phyloP scores from a whole-genome alignment of 2,888 invertebrate species.

The Nemoura dubitans region DNA sequence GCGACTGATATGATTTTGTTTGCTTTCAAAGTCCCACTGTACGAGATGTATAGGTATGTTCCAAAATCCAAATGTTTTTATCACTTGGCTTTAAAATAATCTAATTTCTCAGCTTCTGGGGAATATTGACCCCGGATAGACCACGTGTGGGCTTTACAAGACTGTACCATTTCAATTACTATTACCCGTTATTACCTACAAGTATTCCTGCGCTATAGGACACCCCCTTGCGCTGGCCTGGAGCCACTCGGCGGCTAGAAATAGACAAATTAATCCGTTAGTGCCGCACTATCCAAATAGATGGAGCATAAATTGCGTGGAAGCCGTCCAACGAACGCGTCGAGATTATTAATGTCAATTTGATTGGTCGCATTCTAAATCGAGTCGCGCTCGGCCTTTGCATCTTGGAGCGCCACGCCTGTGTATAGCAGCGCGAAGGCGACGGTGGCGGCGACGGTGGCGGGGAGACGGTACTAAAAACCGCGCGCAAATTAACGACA shows the following conservation, averaged over 20 bases:
- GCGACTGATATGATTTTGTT: too few relatives aligned
- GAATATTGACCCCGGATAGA: too few relatives aligned
- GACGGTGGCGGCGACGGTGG: neutral
- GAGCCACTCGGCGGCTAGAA: neutral
- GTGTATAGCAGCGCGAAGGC: too few relatives aligned
- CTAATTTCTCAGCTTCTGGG: too few relatives aligned
- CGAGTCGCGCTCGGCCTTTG: neutral
- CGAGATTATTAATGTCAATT: conserved; percentile 3
- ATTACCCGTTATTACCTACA: too few relatives aligned
- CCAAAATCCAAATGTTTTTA: too few relatives aligned
- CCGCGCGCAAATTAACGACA: neutral
- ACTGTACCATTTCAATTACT: too few relatives aligned
- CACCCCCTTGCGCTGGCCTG: neutral
- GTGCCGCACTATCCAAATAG: neutral
- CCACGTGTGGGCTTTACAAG: too few relatives aligned
- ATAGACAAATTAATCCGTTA: conserved; percentile 7
- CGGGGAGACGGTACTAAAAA: neutral
- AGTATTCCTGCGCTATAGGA: neutral
- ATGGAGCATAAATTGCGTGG: neutral
- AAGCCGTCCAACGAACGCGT: neutral
- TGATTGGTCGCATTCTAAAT: conserved; percentile 4
- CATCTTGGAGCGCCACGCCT: neutral
- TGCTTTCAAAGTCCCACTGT: too few relatives aligned
- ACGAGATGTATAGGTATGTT: too few relatives aligned
- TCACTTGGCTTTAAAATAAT: too few relatives aligned